phyloP scores from a whole-genome alignment of 2,888 invertebrate genomes.

The Tolmerus cingulatus region DNA sequence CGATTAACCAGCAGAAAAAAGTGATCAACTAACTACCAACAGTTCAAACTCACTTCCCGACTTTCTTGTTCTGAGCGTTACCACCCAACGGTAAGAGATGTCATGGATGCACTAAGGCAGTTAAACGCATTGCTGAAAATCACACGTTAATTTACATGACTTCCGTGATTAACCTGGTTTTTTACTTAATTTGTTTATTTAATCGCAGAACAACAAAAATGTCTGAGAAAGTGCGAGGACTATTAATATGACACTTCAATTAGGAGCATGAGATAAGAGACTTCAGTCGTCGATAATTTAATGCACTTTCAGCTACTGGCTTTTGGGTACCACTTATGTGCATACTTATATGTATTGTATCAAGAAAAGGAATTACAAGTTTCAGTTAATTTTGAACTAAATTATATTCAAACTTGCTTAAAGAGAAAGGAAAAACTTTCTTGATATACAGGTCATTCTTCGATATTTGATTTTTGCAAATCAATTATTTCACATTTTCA shows the following conservation, averaged over 20 bases:
- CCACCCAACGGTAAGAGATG: not conserved
- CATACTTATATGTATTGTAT: too few species aligned
- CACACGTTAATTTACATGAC: not conserved
- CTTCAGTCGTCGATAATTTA: not conserved
- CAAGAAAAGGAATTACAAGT: too few species aligned
- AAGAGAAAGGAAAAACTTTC: too few species aligned
- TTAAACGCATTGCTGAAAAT: not conserved
- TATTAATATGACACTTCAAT: not conserved
- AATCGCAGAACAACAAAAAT: not conserved
- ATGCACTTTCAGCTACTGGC: not conserved
- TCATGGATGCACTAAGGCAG: not conserved
- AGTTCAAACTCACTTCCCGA: not conserved
- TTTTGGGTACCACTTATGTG: too few species aligned
- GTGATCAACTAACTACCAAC: not conserved
- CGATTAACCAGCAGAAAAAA: not conserved
- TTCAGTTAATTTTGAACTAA: too few species aligned
- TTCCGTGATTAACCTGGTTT: not conserved
- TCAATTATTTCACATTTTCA: too few species aligned
- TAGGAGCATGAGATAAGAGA: not conserved
- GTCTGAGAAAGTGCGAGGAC: not conserved
- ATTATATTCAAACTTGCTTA: too few species aligned
- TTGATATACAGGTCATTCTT: too few species aligned
- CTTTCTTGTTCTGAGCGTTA: not conserved
- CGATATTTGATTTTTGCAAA: too few species aligned
- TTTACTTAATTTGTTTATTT: not conserved